Base-by-base conservation (phyloP, 2,888 invertebrate species). In the Scaptomyza tumidula region DNA sequence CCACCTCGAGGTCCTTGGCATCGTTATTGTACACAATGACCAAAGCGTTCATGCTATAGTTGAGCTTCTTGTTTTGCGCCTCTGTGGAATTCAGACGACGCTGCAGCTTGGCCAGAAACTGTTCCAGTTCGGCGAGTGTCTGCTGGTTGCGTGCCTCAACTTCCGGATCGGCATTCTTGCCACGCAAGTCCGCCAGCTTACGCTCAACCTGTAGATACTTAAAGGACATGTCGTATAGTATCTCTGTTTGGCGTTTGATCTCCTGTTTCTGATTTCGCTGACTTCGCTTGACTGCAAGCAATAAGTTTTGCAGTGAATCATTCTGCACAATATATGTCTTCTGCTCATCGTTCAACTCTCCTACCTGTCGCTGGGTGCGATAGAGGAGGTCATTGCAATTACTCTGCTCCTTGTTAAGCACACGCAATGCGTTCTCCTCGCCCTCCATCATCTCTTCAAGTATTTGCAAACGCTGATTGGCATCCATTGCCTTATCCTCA, bases 221-320 rank as follows among this genome's bases (percentile, higher is more conserved):
- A 59, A 92, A 92, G 19, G 92, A 90, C 90, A 95, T 91, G 41
- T 93, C 92, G 76, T 95, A 95, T 9, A 94, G 91, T 0, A 93
- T 91, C 90, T 95, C 95, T 71, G 94, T 94, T 73, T 94, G 93
- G 46, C 86, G 92, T 78, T 92, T 92, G n/a, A 95, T 81, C 39
- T 92, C 92, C 62, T 92, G 93, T 77, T 93, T 92, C 10, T 75
- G 67, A 14, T 77, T 66, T 3, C 82, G 84, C 14, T 88, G 86
- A 13, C 50, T 87, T 2, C 81, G 85, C 9, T 58, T 57, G 9
- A 89, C 63, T 2, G 85, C 84, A 0, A 60, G 1, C 29, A 90
- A 75, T 9, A 80, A 80, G 9, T 87, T 76, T 1, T 75, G 64
- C 3, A 90, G 54, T 0, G 90, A 88, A 0, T 85, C 73, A 44